phyloP scores from a whole-genome alignment of 2,888 invertebrate species.

The Aleiodes alternator region DNA sequence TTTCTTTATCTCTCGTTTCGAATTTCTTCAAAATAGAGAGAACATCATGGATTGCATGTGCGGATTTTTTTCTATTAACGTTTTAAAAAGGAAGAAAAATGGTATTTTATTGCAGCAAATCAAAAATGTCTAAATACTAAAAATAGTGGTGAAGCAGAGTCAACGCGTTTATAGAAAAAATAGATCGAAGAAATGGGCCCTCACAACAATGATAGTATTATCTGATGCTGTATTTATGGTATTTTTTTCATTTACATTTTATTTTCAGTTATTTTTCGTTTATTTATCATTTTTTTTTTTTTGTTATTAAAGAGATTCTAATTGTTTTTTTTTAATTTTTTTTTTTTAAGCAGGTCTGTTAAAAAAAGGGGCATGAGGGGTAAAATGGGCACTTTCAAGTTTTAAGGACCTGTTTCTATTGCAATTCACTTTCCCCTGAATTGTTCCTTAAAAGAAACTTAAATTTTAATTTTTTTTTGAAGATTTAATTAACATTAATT shows the following conservation, averaged over 20 bases:
- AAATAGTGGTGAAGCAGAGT: slow-evolving; percentile 74
- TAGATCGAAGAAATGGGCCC: slow-evolving; percentile 63
- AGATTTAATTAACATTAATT: too few relatives aligned
- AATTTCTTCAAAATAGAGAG: not conserved
- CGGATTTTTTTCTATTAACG: not conserved
- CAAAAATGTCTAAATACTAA: slow-evolving; percentile 72
- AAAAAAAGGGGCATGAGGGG: too few relatives aligned
- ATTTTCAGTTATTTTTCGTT: slow-evolving; percentile 65
- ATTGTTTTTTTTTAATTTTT: not conserved
- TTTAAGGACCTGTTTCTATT: too few relatives aligned
- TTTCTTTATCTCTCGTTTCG: slow-evolving; percentile 20
- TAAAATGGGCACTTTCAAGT: too few relatives aligned
- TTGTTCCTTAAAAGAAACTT: too few relatives aligned
- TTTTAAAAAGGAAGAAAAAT: slow-evolving; percentile 45
- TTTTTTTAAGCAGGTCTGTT: too few relatives aligned
- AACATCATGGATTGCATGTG: not conserved
- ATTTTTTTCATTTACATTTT: slow-evolving; percentile 68
- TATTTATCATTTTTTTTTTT: slow-evolving; percentile 3
- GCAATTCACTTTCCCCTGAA: too few relatives aligned
- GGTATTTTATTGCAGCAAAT: slow-evolving; percentile 71
- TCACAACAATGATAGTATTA: slow-evolving; percentile 65
- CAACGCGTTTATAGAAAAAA: slow-evolving; percentile 73
- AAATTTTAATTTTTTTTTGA: too few relatives aligned
- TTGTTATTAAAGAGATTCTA: slow-evolving; percentile 7
- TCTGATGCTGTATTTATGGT: slow-evolving; percentile 70